A percentile compares a stretch with the other conserved stretches of the same genome.
Conservation (phyloP, 2,888 invertebrate genomes). For the Sicus ferrugineus region DNA sequence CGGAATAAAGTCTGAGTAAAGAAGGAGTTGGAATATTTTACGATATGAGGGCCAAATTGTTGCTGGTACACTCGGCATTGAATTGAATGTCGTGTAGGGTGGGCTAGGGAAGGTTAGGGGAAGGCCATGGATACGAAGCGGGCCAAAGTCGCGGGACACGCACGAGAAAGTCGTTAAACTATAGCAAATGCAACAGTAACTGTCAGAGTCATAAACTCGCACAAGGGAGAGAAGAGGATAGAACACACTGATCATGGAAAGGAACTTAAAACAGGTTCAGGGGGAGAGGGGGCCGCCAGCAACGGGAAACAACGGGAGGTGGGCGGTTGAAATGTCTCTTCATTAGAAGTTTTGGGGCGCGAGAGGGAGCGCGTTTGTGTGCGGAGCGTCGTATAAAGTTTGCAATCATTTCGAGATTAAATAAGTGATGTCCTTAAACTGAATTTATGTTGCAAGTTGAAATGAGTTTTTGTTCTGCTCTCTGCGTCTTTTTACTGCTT, state of each 20-base stretch:
- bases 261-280: background rate
- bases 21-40: no score
- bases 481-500: background rate
- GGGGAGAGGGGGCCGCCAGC: no score
- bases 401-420: slow-evolving; percentile 13
- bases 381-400: background rate
- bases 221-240: background rate
- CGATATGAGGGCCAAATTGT: no score
- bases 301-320: no score
- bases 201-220: background rate
- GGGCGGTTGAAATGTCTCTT: background rate
- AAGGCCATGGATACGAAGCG: no score
- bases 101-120: no score
- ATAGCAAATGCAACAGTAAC: background rate
- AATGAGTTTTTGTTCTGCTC: background rate
- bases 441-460: slow-evolving; percentile 8
- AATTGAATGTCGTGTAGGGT: no score
- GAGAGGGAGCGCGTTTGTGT: background rate
- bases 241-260: background rate
- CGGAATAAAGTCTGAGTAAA: no score
- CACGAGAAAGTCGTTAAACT: background rate
- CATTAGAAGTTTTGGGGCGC: background rate
- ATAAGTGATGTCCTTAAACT: slow-evolving; percentile 19
- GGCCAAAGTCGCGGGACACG: background rate
- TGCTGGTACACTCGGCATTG: no score